Conservation (phyloP, 2,113 vertebrate species). For the Alligator sinensis region DNA sequence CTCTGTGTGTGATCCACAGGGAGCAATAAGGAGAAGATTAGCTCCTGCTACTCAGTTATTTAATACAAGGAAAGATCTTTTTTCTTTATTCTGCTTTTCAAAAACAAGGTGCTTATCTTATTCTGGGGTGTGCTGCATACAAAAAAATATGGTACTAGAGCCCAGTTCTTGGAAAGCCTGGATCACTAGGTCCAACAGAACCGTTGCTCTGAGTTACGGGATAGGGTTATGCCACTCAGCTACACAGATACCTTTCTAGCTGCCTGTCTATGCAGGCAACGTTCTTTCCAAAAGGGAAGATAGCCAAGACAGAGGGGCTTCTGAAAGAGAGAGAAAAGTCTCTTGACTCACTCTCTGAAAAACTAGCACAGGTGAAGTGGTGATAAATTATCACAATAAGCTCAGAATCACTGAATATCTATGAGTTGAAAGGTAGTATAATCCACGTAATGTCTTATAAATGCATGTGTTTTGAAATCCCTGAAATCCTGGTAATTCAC, state of each 20-base stretch:
- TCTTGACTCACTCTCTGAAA: not conserved
- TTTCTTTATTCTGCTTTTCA: no score
- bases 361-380: not conserved
- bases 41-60: no score
- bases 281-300: rapidly evolving
- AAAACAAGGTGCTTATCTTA: no score
- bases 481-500: not conserved
- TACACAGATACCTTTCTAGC: rapidly evolving
- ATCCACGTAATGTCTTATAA: not conserved
- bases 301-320: rapidly evolving
- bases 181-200: not conserved
- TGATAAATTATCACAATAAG: not conserved
- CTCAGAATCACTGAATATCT: rapidly evolving
- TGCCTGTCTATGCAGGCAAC: rapidly evolving
- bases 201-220: rapidly evolving
- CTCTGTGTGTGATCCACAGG: no score
- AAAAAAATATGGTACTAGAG: no score
- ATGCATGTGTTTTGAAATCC: not conserved
- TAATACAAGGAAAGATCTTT: no score
- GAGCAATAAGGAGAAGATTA: no score
- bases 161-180: no score
- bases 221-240: rapidly evolving
- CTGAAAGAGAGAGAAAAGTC: not conserved
- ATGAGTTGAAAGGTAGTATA: not conserved
- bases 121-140: no score